Evolutionary conservation across 2,113 vertebrate genomes (phyloP).

Genomic region (Rhinichthys klamathensis): DNA sequence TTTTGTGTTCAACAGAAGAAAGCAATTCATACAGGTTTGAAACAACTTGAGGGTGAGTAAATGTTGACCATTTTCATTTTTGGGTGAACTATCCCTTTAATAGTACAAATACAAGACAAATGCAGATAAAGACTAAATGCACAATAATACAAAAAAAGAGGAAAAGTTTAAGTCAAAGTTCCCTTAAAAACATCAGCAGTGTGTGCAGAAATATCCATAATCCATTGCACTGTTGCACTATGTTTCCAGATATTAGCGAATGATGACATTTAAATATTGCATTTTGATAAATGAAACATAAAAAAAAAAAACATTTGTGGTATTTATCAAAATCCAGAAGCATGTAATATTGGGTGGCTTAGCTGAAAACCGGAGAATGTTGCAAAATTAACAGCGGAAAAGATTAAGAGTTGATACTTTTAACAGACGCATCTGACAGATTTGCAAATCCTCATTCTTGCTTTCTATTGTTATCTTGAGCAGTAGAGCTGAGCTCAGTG

Average conservation of each 20-base stretch:
- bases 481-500: conserved; percentile 40
- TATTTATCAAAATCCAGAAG: conserved; percentile 31
- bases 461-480: conserved; percentile 37
- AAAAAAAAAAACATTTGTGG: neutral
- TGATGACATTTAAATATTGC: conserved; percentile 16
- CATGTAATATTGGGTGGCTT: neutral
- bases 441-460: conserved; percentile 41
- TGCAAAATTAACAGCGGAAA: conserved; percentile 25
- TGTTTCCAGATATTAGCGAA: neutral
- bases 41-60: too few species aligned
- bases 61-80: too few species aligned
- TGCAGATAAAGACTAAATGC: neutral
- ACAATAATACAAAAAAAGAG: neutral
- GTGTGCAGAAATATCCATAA: neutral
- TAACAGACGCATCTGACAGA: conserved; percentile 44
- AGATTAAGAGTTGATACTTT: conserved; percentile 42
- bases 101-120: neutral
- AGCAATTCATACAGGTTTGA: too few species aligned
- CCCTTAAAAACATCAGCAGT: neutral
- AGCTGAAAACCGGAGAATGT: neutral
- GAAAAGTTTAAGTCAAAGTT: neutral
- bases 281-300: neutral
- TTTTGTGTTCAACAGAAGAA: too few species aligned
- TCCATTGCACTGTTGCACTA: neutral
- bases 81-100: too few species aligned